Percentiles rank a stretch among this genome's conserved stretches.
Evolutionary conservation across 2,797 vertebrate species (phyloP).

Genomic region (Pseudochirops cupreus): DNA sequence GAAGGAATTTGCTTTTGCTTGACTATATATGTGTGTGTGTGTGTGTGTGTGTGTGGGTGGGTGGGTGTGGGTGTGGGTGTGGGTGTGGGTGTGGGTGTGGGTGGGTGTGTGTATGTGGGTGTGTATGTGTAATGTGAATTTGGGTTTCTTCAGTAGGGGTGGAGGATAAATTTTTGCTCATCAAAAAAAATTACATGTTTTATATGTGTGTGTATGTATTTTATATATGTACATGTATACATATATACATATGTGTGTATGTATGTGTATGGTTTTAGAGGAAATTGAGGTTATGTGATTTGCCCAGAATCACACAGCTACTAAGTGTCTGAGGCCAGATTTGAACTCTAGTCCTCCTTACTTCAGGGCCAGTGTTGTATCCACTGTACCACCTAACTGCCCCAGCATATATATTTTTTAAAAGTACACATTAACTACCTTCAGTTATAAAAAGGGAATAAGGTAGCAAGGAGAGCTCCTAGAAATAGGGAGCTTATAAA

Average conservation of each 20-base stretch:
- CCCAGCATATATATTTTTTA: neutral
- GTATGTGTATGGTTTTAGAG: neutral
- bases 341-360: neutral
- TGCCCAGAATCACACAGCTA: neutral
- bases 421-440: neutral
- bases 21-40: neutral
- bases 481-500: neutral
- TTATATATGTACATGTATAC: no score
- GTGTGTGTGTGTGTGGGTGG: no score
- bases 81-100: no score
- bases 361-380: neutral
- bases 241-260: neutral
- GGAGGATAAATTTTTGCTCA: neutral
- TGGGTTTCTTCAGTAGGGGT: neutral
- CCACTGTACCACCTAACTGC: neutral
- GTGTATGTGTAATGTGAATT: no score
- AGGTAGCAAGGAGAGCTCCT: neutral
- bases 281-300: neutral
- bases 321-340: neutral
- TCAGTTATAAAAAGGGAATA: neutral
- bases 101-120: no score
- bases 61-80: no score
- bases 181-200: neutral
- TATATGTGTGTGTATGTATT: no score
- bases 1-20: neutral